Evolutionary conservation across 30 jellyfish, hydroid and myxozoan genomes (phyloP).

Genomic region (Phacellophora camtschatica): DNA sequence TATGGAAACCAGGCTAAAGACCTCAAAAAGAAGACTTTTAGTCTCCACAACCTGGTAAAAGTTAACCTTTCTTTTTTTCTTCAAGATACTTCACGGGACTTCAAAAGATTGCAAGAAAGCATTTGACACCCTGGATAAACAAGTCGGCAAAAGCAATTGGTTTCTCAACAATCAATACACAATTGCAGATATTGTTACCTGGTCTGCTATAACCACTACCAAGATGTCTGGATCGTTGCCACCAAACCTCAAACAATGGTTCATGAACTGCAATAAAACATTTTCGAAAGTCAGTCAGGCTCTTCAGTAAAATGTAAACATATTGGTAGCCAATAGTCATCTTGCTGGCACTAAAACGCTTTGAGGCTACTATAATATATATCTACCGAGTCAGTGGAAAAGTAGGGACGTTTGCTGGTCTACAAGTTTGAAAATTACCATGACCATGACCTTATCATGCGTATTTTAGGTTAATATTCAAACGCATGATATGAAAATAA

Average conservation of each 20-base stretch:
- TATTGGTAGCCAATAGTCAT: too few relatives aligned
- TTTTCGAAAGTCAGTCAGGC: neutral
- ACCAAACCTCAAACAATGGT: constrained; percentile 74
- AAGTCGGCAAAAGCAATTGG: constrained; percentile 44
- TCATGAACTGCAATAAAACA: neutral
- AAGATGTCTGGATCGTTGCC: constrained; percentile 30
- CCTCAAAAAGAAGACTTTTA: too few relatives aligned
- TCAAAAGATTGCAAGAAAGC: constrained; percentile 51
- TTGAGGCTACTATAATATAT: too few relatives aligned
- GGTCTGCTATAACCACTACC: constrained; percentile 56
- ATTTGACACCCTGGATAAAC: constrained; percentile 27
- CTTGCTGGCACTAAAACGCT: too few relatives aligned
- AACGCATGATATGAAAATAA: too few relatives aligned
- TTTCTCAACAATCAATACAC: constrained; percentile 31
- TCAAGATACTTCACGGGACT: constrained; percentile 55
- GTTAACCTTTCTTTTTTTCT: neutral
- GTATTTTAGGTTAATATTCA: too few relatives aligned
- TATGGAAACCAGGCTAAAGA: too few relatives aligned
- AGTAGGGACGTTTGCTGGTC: too few relatives aligned
- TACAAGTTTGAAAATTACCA: too few relatives aligned
- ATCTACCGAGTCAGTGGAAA: too few relatives aligned
- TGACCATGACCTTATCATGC: too few relatives aligned
- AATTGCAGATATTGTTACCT: constrained; percentile 71
- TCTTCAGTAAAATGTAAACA: neutral
- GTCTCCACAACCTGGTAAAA: too few relatives aligned